phyloP scores from a whole-genome alignment of 2,797 vertebrate genomes.

The Darevskia mixta region DNA sequence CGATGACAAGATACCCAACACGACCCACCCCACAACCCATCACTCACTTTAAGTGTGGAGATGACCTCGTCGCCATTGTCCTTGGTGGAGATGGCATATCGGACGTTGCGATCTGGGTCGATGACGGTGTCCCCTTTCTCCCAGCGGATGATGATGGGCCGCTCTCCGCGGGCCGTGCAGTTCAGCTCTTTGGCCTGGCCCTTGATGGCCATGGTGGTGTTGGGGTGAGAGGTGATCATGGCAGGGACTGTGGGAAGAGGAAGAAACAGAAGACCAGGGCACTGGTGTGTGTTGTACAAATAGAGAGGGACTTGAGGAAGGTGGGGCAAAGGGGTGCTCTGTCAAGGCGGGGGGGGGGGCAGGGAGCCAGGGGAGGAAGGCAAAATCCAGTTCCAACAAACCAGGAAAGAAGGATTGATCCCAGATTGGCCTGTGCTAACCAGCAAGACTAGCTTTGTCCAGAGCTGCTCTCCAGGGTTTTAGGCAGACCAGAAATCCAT shows the following conservation, averaged over 20 bases:
- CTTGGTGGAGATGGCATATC: conserved; percentile 95
- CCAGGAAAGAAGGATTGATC: background rate
- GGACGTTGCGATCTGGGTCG: conserved; percentile 93
- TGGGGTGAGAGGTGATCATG: conserved; percentile 98
- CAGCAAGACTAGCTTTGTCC: background rate
- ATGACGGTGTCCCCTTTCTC: conserved; percentile 98
- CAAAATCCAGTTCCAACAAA: background rate
- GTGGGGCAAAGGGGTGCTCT: background rate
- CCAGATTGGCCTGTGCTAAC: background rate
- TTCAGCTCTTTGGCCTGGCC: conserved; percentile 96
- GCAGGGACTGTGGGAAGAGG: conserved; percentile 85
- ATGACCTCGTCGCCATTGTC: conserved; percentile 96
- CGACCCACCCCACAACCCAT: background rate
- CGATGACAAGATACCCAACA: no score
- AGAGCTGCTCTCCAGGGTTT: background rate
- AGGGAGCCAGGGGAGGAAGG: no score
- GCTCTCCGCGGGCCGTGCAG: conserved; percentile 95
- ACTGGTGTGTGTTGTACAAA: no score
- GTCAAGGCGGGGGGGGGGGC: no score
- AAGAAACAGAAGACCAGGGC: conserved; percentile 23
- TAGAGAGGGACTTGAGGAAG: background rate
- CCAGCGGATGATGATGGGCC: conserved; percentile 99
- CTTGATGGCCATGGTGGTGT: conserved; percentile 98
- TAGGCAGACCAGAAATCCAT: background rate
- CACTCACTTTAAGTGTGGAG: conserved; percentile 93